Evolutionary conservation across 2,888 invertebrate species (phyloP).

Genomic region (Lobophora halterata): DNA sequence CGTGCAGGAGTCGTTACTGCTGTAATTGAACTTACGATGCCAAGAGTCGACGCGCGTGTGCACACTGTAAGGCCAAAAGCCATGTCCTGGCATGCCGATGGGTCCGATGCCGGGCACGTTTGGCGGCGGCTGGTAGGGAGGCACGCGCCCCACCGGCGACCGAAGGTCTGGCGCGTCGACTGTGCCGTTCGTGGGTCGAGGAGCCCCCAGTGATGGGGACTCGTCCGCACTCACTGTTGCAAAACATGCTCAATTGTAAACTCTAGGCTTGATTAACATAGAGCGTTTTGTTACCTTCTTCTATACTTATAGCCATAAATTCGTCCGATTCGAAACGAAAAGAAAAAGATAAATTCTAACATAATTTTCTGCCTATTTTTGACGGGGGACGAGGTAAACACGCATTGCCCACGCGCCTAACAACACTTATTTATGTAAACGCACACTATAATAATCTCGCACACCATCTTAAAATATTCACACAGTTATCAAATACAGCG

Average conservation of each 20-base stretch:
- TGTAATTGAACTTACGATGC: slow-evolving; percentile 58
- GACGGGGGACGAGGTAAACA: no score
- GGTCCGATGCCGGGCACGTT: slow-evolving; percentile 68
- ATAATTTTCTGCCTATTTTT: no score
- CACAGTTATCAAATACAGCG: no score
- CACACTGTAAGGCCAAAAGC: slow-evolving; percentile 62
- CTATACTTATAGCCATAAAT: no score
- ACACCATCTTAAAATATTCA: no score
- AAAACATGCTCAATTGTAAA: slow-evolving; percentile 3
- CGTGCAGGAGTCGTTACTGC: no score
- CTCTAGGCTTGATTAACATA: background rate
- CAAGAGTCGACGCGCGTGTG: slow-evolving; percentile 59
- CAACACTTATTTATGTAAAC: no score
- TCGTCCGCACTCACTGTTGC: slow-evolving; percentile 52
- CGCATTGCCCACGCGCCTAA: no score
- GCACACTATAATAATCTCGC: no score
- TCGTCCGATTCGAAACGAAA: no score
- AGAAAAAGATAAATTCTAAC: no score
- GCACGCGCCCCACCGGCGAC: slow-evolving; percentile 65
- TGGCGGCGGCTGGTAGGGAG: slow-evolving; percentile 75
- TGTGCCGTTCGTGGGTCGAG: slow-evolving; percentile 55
- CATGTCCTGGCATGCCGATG: slow-evolving; percentile 51
- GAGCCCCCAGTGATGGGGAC: slow-evolving; percentile 33
- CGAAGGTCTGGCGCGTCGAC: slow-evolving; percentile 60
- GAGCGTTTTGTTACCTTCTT: no score